Base-by-base conservation (phyloP, 37 sponge, comb jelly and placozoan species). In the Beroe forskalii region DNA sequence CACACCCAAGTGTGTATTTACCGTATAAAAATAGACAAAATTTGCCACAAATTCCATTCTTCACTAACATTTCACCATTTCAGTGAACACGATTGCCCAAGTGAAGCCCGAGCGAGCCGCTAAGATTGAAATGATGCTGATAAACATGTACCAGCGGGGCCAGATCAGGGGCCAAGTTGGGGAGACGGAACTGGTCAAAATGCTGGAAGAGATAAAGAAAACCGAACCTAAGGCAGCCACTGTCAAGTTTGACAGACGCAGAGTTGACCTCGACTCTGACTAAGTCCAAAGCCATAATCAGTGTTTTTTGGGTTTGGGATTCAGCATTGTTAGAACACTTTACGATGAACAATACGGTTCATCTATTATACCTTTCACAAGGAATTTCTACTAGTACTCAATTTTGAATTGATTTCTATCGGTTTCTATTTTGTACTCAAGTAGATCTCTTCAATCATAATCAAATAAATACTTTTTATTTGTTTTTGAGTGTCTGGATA, bases 21-120 rank as follows among this genome's bases (percentile, higher is more conserved):
- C n/a, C n/a, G n/a, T n/a, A n/a, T n/a, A n/a, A n/a, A 61, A 61
- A 61, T 61, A 61, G 62, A 61, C 20, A 61, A 23, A 61, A 61
- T 61, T 23, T 61, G 62, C 62, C 23, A 61, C 23, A 61, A 23
- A 61, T 61, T 23, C 23, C 62, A 23, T 61, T 23, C 20, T n/a
- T n/a, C n/a, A n/a, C n/a, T n/a, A 32, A 67, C 19, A 0, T 17
- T 67, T 17, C 17, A 9, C 60, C 9, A 63, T 83, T 91, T 41
- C 91, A 97, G 97, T 97, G 89, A 97, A 96, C 94, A 97, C 95
- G 32, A 96, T 97, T 32, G 98, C 96, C 2, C 86, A 95, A 33
- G 98, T 97, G 61, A 97, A 96, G 91, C 98, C 98, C 32, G 98
- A 97, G 23, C 95, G 93, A 61, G 98, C 98, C 19, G 90, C 91